A percentile compares a stretch with the other conserved stretches of the same genome.
These are phyloP conservation scores for Bradysia coprophila DNA, from an alignment of 1,140 invertebrate genomes.

Conservation along the genomic window DNA sequence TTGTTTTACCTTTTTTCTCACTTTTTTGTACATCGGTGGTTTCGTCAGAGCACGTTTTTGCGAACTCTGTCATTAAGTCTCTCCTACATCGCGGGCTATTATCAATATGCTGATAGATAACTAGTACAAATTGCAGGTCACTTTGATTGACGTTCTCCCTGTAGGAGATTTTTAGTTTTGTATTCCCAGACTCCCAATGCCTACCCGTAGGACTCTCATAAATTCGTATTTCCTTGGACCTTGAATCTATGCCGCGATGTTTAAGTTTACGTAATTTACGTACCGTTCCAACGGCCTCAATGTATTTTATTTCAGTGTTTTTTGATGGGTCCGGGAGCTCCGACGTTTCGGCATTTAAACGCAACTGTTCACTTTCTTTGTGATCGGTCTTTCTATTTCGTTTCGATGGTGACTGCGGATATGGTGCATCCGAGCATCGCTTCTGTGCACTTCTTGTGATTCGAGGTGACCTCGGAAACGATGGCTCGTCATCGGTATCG, in stretches of 20 bases:
- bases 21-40: background rate
- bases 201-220: background rate
- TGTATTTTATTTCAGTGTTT: slow-evolving; percentile 1
- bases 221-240: background rate
- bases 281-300: background rate
- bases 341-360: background rate
- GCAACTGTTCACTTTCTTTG: background rate
- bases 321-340: background rate
- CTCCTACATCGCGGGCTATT: background rate
- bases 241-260: background rate
- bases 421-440: background rate
- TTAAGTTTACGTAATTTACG: background rate
- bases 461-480: background rate
- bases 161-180: slow-evolving; percentile 3
- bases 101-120: background rate
- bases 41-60: background rate
- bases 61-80: slow-evolving; percentile 1
- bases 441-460: background rate
- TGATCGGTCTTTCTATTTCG: background rate
- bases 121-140: slow-evolving; percentile 1
- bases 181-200: background rate
- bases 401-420: background rate
- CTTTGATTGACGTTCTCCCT: background rate
- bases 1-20: background rate
- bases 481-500: background rate